Conservation (phyloP, 2,797 vertebrate genomes). For the Ptychobarbus kaznakovi region DNA sequence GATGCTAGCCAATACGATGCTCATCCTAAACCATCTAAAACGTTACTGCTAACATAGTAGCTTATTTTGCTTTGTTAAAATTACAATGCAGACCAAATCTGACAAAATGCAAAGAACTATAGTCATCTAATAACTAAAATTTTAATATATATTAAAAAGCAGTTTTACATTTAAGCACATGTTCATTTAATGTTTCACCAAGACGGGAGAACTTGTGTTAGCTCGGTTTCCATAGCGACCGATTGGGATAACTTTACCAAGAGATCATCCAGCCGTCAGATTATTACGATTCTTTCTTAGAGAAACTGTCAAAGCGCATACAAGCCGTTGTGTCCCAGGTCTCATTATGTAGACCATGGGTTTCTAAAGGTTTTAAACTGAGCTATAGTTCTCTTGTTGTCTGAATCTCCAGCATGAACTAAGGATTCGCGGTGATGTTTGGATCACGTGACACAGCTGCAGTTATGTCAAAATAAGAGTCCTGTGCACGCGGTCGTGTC, state of each 20-base stretch:
- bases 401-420: background rate
- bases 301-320: background rate
- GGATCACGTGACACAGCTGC: conserved; percentile 36
- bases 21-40: background rate
- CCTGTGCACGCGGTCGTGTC: background rate
- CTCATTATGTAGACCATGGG: background rate
- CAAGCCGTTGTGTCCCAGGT: background rate
- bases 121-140: background rate
- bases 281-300: background rate
- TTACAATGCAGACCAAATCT: background rate
- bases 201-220: conserved; percentile 9
- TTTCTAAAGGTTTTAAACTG: conserved; percentile 1
- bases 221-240: conserved; percentile 64
- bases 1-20: background rate
- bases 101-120: background rate
- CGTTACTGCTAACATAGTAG: background rate
- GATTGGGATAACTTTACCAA: background rate
- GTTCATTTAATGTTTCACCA: background rate
- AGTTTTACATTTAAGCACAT: background rate
- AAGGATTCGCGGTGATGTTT: conserved; percentile 52
- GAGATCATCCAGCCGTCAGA: background rate
- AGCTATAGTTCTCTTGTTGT: background rate
- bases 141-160: background rate
- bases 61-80: background rate
- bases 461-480: conserved; percentile 36